Evolutionary conservation across 1,140 invertebrate species (phyloP), one percentile per base, ranked within the genome.

Genomic region (Anthonomus grandis): DNA sequence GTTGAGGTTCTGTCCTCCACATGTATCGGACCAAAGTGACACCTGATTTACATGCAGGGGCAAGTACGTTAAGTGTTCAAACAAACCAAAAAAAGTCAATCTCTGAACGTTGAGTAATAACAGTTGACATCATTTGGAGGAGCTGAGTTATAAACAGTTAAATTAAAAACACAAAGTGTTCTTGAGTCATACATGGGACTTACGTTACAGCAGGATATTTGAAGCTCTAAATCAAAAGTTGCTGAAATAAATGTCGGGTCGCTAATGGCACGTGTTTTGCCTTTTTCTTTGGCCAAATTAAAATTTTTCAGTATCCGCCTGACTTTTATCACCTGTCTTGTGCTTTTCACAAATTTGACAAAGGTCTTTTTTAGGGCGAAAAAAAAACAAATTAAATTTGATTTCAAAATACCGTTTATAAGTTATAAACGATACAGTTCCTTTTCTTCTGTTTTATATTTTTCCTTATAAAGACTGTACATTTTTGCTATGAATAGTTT

Each of bases 401-500:
- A n/a, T n/a, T n/a, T n/a, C n/a, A n/a, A n/a, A n/a, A n/a, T n/a
- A n/a, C n/a, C n/a, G n/a, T n/a, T n/a, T n/a, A n/a, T n/a, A n/a
- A n/a, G n/a, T n/a, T n/a, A n/a, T n/a, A n/a, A n/a, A n/a, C n/a
- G n/a, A n/a, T n/a, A n/a, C n/a, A n/a, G n/a, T n/a, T n/a, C n/a
- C n/a, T n/a, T n/a, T 15, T 44, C 23, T 44, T 22, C 15, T 15
- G 19, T n/a, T n/a, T n/a, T n/a, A n/a, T n/a, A n/a, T n/a, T n/a
- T n/a, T n/a, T n/a, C n/a, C n/a, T n/a, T n/a, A 10, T 44, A 17
- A 10, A 44, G 3, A 44, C 3, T 19, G 18, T 44, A 19, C 41
- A 44, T 44, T 21, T 44, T 44, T 21, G 41, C 15, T 44, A 44
- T 19, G 19, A 21, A 44, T n/a, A 44, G 23, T 18, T 19, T 4